Conservation (phyloP, 1,140 invertebrate genomes). For the Bombus impatiens region DNA sequence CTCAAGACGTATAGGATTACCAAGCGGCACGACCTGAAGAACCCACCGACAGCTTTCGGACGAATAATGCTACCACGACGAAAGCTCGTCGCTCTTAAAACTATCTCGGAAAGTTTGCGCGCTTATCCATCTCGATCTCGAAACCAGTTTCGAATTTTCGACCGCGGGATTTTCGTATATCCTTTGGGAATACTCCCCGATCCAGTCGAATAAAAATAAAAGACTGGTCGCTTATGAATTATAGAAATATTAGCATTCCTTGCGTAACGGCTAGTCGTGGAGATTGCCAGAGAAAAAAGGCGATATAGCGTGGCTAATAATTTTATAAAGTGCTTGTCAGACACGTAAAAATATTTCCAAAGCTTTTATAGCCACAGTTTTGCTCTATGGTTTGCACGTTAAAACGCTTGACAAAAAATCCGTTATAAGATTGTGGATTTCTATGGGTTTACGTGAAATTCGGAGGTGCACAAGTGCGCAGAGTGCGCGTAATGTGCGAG, state of each 20-base stretch:
- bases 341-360: background rate
- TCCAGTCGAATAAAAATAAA: too few species aligned
- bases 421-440: too few species aligned
- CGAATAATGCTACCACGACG: constrained; percentile 62
- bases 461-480: too few species aligned
- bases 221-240: constrained; percentile 1
- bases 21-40: constrained; percentile 56
- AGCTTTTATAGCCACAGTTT: background rate
- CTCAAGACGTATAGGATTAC: constrained; percentile 72
- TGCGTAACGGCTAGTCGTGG: background rate
- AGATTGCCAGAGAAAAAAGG: background rate
- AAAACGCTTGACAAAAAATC: background rate
- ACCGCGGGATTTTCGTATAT: background rate
- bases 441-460: background rate
- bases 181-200: too few species aligned
- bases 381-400: background rate
- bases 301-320: too few species aligned
- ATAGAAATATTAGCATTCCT: constrained; percentile 22
- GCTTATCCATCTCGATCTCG: constrained; percentile 53
- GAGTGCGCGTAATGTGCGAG: background rate
- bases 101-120: constrained; percentile 15
- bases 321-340: background rate
- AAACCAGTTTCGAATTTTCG: constrained; percentile 61
- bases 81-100: constrained; percentile 49
- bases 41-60: constrained; percentile 68